phyloP scores from a whole-genome alignment of 2,113 vertebrate genomes.

The Cyprinus carpio region DNA sequence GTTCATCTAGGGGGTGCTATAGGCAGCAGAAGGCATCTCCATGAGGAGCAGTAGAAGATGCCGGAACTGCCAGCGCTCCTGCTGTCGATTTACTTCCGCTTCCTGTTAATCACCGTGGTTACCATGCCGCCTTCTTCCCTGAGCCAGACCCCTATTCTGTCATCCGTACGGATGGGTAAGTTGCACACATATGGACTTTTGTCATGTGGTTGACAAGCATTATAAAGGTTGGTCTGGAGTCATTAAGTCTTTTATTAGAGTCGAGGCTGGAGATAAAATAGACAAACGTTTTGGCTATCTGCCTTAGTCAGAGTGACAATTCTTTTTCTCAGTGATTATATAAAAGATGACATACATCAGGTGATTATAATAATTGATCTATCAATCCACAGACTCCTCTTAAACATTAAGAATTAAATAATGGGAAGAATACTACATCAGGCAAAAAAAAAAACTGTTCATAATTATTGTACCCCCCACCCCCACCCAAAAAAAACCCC shows the following conservation, averaged over 20 bases:
- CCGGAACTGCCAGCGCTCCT: conserved; percentile 93
- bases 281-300: not conserved
- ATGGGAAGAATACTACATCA: not conserved
- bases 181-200: not conserved
- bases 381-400: not conserved
- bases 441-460: not conserved
- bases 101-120: conserved; percentile 65
- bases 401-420: not conserved
- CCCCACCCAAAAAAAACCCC: too few relatives aligned
- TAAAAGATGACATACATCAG: not conserved
- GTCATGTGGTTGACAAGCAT: not conserved
- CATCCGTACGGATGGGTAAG: conserved; percentile 92
- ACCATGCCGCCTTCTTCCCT: too few relatives aligned
- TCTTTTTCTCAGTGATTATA: not conserved
- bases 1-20: conserved; percentile 82
- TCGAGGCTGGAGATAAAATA: not conserved
- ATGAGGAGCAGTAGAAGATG: conserved; percentile 98
- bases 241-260: too few relatives aligned
- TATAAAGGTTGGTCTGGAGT: too few relatives aligned
- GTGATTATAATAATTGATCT: not conserved
- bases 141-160: conserved; percentile 78
- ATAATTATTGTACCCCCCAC: too few relatives aligned
- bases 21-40: conserved; percentile 94
- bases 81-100: conserved; percentile 83
- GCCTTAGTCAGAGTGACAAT: not conserved